Percentiles rank a stretch among this genome's conserved stretches.
Evolutionary conservation across 2,888 invertebrate genomes (phyloP).

Genomic region (Melinaea menophilus): DNA sequence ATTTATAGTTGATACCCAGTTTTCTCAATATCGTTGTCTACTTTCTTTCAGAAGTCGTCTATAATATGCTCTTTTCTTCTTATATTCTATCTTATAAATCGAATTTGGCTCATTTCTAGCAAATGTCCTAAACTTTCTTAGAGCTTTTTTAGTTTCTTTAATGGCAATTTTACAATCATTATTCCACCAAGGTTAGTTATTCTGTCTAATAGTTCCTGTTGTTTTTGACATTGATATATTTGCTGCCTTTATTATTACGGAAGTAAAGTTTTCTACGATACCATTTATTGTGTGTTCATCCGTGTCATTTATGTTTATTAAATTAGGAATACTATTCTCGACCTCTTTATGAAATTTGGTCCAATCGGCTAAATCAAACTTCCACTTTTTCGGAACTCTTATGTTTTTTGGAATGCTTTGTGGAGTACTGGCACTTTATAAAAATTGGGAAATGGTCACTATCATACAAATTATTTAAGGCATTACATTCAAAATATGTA

Average conservation of each 20-base stretch:
- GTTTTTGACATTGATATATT: constrained; percentile 8
- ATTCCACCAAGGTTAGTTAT: constrained; percentile 13
- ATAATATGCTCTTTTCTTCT: too few species aligned
- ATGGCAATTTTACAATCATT: constrained; percentile 11
- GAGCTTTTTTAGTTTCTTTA: constrained; percentile 12
- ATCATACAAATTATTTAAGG: constrained; percentile 28
- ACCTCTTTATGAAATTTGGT: constrained; percentile 6
- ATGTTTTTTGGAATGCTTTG: background rate
- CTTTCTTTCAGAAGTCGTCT: too few species aligned
- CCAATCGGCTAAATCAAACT: constrained; percentile 18
- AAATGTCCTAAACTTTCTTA: constrained; percentile 2
- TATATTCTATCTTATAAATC: too few species aligned
- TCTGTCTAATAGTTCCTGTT: background rate
- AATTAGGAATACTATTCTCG: constrained; percentile 11
- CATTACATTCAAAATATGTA: constrained; percentile 31
- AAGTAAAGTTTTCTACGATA: constrained; percentile 1
- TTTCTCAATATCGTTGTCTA: too few species aligned
- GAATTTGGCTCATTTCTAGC: constrained; percentile 12
- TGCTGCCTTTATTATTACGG: constrained; percentile 1
- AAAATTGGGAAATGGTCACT: constrained; percentile 28
- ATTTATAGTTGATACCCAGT: too few species aligned
- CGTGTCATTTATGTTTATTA: background rate
- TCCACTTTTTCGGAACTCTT: constrained; percentile 12
- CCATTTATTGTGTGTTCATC: background rate
- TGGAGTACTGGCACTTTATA: constrained; percentile 11